Conservation (phyloP, 1,140 invertebrate genomes). For the Polyergus mexicanus region DNA sequence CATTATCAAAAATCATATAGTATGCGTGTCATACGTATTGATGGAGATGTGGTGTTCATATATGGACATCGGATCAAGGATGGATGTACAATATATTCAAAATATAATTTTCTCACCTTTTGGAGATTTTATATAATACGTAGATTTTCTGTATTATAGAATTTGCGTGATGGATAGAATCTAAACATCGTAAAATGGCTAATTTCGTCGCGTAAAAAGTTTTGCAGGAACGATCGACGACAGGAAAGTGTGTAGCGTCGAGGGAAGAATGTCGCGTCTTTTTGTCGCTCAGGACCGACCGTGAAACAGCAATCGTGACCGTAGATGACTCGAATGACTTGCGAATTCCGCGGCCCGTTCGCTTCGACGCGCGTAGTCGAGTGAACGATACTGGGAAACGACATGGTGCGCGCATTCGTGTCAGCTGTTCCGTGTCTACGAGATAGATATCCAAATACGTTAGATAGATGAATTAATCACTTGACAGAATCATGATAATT, state of each 20-base stretch:
- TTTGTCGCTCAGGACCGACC: constrained; percentile 7
- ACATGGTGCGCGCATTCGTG: neutral
- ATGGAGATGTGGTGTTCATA: too few species aligned
- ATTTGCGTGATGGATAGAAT: too few species aligned
- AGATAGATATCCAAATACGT: neutral
- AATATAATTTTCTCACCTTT: too few species aligned
- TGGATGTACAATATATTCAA: too few species aligned
- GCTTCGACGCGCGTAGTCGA: constrained; percentile 51
- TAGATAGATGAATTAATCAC: neutral
- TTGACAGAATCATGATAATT: neutral
- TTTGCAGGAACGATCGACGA: too few species aligned
- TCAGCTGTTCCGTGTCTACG: neutral
- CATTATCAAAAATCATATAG: too few species aligned
- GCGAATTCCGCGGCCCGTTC: constrained; percentile 61
- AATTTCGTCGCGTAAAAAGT: too few species aligned
- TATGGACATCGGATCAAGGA: too few species aligned
- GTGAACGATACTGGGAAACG: constrained; percentile 16
- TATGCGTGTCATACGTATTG: too few species aligned
- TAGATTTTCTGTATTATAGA: too few species aligned
- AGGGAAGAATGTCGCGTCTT: neutral
- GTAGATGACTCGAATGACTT: constrained; percentile 76
- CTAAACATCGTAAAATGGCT: too few species aligned
- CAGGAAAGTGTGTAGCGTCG: neutral
- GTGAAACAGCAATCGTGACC: constrained; percentile 76
- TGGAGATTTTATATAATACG: too few species aligned